Evolutionary conservation across 2,113 vertebrate species (phyloP), one percentile per base, ranked within the genome.

Genomic region (Tringa solitaria): DNA sequence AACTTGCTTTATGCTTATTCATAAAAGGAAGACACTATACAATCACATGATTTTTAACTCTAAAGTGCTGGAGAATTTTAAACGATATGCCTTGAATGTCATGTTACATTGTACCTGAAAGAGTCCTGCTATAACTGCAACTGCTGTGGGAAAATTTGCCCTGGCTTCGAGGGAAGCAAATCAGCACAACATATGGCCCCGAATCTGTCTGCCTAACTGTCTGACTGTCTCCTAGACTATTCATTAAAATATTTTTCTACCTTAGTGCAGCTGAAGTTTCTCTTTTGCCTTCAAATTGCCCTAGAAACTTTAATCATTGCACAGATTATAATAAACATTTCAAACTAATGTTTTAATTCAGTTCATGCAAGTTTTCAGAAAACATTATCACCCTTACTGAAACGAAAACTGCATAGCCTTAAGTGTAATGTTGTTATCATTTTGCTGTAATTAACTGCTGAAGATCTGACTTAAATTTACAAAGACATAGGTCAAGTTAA

Each of bases 371-470:
- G 64, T 74, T 84, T 61, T 53, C 83, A 75, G 65, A 45, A 90
- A 93, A 72, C 48, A 73, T 94, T 84, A 91, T 90, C 64, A 27
- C 92, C 32, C 32, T 56, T 54, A 48, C 59, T 84, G 92, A 93
- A 96, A 91, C 12, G 54, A 91, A 93, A 94, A 86, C 93, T 48
- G 54, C 70, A 32, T 43, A 48, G 72, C 41, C 28, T 51, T 60
- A 83, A 90, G 46, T 86, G 46, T 46, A 70, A 37, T 4, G 37
- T 46, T 90, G 57, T 56, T 84, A 41, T 75, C 68, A 17, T 81
- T 94, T 80, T 56, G 32, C 65, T 72, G 64, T 84, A 94, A 95
- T 94, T 96, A 95, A 92, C 56, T 89, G 83, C 92, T 84, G 60
- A 89, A 87, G 70, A 81, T 93, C 79, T 75, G 65, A 89, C 88